phyloP scores from a whole-genome alignment of 2,113 vertebrate species.

The Pithys albifrons region DNA sequence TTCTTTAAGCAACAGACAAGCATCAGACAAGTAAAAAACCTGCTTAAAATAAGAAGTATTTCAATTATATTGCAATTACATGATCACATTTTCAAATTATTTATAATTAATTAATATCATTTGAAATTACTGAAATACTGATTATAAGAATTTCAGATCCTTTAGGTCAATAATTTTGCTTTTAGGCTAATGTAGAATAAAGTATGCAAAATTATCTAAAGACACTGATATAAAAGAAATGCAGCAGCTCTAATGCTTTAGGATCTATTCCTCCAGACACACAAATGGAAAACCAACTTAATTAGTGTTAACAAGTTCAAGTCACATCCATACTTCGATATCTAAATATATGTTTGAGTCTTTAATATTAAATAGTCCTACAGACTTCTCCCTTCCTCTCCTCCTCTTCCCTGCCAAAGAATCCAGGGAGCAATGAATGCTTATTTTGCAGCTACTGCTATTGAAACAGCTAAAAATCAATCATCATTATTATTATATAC shows the following conservation, averaged over 20 bases:
- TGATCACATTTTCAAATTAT: not conserved
- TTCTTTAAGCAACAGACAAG: not conserved
- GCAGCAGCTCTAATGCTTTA: not conserved
- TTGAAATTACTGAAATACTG: not conserved
- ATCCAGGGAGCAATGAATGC: not conserved
- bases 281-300: not conserved
- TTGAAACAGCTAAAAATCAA: not conserved
- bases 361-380: not conserved
- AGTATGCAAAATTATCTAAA: not conserved
- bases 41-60: not conserved
- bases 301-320: not conserved
- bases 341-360: not conserved
- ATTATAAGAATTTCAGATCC: not conserved
- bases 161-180: not conserved
- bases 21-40: not conserved
- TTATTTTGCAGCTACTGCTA: not conserved
- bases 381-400: fast-evolving
- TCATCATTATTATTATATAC: not conserved
- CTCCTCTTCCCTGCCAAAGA: not conserved
- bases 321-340: not conserved
- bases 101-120: not conserved
- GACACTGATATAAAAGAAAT: not conserved
- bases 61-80: not conserved
- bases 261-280: not conserved
- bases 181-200: not conserved